Evolutionary conservation across 2,888 invertebrate genomes (phyloP).

Genomic region (Leptarthrus brevirostris): DNA sequence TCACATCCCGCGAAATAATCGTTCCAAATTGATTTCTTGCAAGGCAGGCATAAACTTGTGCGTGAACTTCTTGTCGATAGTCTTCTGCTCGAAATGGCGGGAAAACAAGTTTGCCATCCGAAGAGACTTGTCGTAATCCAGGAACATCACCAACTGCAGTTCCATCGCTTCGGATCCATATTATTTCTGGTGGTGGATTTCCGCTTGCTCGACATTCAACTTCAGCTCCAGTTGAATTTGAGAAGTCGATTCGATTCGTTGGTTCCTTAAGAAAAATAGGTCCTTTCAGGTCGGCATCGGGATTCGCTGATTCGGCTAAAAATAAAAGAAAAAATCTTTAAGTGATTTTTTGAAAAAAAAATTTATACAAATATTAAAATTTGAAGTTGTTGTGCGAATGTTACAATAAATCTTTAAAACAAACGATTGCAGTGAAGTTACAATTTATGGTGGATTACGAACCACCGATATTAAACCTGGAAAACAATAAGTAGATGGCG

Average conservation of each 20-base stretch:
- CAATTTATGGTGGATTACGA: too few relatives aligned
- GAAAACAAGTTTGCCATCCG: constrained; percentile 93
- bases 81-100: constrained; percentile 94
- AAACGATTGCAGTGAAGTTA: too few relatives aligned
- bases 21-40: constrained; percentile 91
- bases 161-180: constrained; percentile 93
- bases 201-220: constrained; percentile 93
- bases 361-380: too few relatives aligned
- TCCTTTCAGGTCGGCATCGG: constrained; percentile 83
- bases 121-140: constrained; percentile 85
- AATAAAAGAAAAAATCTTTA: too few relatives aligned
- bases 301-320: constrained; percentile 60
- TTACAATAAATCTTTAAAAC: too few relatives aligned
- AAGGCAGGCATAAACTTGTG: constrained; percentile 92
- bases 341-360: too few relatives aligned
- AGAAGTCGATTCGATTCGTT: constrained; percentile 90
- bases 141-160: constrained; percentile 92
- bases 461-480: too few relatives aligned
- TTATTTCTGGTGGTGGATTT: constrained; percentile 89
- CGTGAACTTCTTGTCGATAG: constrained; percentile 93
- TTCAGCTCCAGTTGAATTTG: constrained; percentile 92
- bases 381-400: too few relatives aligned
- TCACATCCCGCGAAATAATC: constrained; percentile 91
- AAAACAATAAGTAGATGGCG: too few relatives aligned
- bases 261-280: constrained; percentile 94